Conservation (phyloP, 2,113 vertebrate species). For the Potamarius usumacintae region DNA sequence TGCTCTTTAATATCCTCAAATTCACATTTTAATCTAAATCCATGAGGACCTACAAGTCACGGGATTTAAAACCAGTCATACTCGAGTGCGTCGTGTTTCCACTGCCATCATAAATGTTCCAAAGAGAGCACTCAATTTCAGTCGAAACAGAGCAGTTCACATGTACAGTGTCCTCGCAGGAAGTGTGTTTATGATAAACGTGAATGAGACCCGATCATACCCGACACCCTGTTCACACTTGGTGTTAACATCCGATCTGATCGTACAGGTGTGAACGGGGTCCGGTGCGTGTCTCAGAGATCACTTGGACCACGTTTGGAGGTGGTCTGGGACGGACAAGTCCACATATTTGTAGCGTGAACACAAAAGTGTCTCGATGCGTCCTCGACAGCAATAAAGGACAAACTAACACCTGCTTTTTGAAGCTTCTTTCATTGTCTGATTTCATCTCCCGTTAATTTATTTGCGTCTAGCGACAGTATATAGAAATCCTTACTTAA, state of each 20-base stretch:
- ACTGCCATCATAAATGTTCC: conserved; percentile 3
- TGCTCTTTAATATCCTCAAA: conserved; percentile 54
- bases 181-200: conserved; percentile 21
- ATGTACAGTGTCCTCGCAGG: conserved; percentile 26
- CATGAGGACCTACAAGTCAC: conserved; percentile 44
- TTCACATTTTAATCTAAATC: conserved; percentile 56
- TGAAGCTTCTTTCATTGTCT: background rate
- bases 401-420: background rate
- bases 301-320: background rate
- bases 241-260: background rate
- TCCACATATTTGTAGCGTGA: background rate
- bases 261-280: background rate
- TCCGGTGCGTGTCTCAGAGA: background rate
- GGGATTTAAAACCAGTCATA: conserved; percentile 58
- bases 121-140: conserved; percentile 21
- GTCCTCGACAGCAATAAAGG: background rate
- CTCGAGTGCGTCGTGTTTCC: conserved; percentile 42
- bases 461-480: background rate
- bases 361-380: background rate
- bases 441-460: background rate
- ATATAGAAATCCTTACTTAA: no score
- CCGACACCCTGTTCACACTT: background rate
- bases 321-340: background rate
- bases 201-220: conserved; percentile 26
- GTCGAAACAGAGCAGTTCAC: conserved; percentile 25